Evolutionary conservation across 2,888 invertebrate genomes (phyloP), one percentile per base, ranked within the genome.

Genomic region (Lithosia quadra): DNA sequence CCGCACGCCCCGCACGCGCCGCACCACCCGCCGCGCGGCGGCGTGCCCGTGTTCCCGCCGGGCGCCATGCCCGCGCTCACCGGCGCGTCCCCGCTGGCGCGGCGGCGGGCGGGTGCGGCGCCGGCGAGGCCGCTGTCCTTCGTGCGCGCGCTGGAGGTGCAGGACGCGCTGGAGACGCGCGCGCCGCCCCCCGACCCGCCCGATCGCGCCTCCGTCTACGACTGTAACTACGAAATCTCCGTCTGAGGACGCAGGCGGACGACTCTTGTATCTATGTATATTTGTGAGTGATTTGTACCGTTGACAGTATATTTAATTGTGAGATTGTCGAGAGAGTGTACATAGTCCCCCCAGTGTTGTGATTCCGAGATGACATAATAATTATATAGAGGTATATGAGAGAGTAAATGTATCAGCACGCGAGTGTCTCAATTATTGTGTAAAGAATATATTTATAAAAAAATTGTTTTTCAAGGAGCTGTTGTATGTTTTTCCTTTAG

Each of bases 211-310:
- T 98, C 98, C 92, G 97, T 98, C 80, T 98, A 98, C 93, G 98
- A 98, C 92, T 98, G 98, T 97, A 98, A 98, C 95, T 98, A 98
- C 93, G 98, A 98, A 94, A 98, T 98, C 95, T 98, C 98, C 82
- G 98, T 98, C 96, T 98, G 97, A 98, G 77, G 60, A 63, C 70
- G 22, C 10, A 34, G 58, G 24, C 53, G 22, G 53, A 24, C n/a
- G 60, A 13, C 62, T 33, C 90, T 88, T 88, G 86, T 89, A 90
- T 92, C 80, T 92, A 89, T 93, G 92, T 93, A 91, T 92, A 93
- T 92, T 92, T 91, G 92, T 88, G 90, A 90, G 83, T 83, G 80
- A 83, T 84, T 85, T 79, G 83, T 83, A 81, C 83, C 83, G 79
- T 90, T 90, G 89, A 88, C 55, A 89, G 81, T 91, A 88, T 92